Evolutionary conservation across 2,113 vertebrate genomes (phyloP).

Genomic region (Heterotis niloticus): DNA sequence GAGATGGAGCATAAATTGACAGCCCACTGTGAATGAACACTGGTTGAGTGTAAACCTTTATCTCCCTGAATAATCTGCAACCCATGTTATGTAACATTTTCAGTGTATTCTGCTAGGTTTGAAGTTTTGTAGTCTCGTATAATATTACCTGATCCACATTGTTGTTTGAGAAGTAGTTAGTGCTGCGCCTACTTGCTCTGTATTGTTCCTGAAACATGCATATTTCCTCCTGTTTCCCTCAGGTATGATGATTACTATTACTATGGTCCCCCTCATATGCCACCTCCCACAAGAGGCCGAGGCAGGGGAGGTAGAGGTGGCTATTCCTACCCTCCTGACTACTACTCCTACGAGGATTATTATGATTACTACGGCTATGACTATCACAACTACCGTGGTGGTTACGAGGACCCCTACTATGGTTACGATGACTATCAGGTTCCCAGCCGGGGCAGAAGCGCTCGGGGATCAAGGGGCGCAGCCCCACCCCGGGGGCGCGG

Average conservation of each 20-base stretch:
- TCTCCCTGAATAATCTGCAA: no score
- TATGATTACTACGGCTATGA: slow-evolving; percentile 99
- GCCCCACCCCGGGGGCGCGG: slow-evolving; percentile 76
- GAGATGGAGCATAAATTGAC: no score
- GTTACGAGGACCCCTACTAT: slow-evolving; percentile 98
- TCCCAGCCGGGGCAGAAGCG: slow-evolving; percentile 86
- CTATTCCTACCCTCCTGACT: slow-evolving; percentile 94
- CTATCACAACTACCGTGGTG: slow-evolving; percentile 99
- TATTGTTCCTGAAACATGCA: not conserved
- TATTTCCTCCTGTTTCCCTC: slow-evolving; percentile 4
- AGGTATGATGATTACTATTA: slow-evolving; percentile 99
- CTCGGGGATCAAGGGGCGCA: slow-evolving; percentile 73
- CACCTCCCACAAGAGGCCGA: slow-evolving; percentile 87
- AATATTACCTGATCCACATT: not conserved
- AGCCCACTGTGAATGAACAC: not conserved
- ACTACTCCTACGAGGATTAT: slow-evolving; percentile 98
- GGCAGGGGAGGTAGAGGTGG: slow-evolving; percentile 88
- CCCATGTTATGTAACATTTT: no score
- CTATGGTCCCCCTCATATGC: slow-evolving; percentile 94
- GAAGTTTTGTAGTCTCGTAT: not conserved
- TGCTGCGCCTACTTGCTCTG: not conserved
- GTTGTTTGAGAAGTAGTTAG: no score
- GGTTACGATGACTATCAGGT: slow-evolving; percentile 98
- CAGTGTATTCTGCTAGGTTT: not conserved
- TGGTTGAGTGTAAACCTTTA: not conserved